Evolutionary conservation across 2,888 invertebrate species (phyloP).

Genomic region (Silvanus unidentatus): DNA sequence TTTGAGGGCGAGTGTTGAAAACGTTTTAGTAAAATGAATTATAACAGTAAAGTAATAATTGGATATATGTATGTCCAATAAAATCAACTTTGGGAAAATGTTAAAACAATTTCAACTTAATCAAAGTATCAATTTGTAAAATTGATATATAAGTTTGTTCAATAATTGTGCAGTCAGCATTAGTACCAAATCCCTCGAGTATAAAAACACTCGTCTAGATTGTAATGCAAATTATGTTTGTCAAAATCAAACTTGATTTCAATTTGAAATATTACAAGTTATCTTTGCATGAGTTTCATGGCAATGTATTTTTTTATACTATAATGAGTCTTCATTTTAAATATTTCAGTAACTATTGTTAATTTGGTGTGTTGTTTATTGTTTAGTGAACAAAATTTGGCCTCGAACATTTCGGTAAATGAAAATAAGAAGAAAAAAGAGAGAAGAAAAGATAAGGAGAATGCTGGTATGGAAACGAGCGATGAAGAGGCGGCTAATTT

Average conservation of each 20-base stretch:
- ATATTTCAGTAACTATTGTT: not conserved
- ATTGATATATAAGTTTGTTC: conserved; percentile 45
- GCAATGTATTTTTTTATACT: too few species aligned
- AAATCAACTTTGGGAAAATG: not conserved
- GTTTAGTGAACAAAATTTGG: conserved; percentile 42
- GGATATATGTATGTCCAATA: not conserved
- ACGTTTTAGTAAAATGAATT: not conserved
- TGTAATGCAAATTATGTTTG: conserved; percentile 46
- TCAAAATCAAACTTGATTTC: conserved; percentile 29
- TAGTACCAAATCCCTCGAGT: conserved; percentile 33
- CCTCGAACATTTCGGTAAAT: conserved; percentile 38
- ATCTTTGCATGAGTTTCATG: not conserved
- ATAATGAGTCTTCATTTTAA: not conserved
- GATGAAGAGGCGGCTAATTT: conserved; percentile 51
- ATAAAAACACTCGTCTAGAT: conserved; percentile 35
- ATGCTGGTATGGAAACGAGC: conserved; percentile 52
- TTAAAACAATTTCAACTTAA: conserved; percentile 17
- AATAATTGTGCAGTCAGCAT: conserved; percentile 47
- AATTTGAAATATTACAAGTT: conserved; percentile 19
- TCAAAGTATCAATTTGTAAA: conserved; percentile 39
- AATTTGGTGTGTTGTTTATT: not conserved
- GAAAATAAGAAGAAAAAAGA: conserved; percentile 58
- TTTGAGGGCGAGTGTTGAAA: not conserved
- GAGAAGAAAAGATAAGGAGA: conserved; percentile 52
- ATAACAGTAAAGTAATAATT: not conserved